Evolutionary conservation across 2,888 invertebrate species (phyloP).

Genomic region (Cistogaster globosa): DNA sequence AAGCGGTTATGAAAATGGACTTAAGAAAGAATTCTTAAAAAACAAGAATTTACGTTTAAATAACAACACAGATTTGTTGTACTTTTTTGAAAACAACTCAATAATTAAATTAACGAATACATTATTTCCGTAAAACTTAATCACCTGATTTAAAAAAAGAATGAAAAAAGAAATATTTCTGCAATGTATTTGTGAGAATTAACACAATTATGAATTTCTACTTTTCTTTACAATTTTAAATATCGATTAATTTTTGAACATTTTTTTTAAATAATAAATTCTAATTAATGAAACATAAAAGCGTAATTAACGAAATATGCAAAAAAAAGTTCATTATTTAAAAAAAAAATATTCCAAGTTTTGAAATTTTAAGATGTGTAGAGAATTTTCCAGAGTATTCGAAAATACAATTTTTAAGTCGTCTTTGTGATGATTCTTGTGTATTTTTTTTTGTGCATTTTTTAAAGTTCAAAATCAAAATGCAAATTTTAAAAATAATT

Average conservation of each 20-base stretch:
- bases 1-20: not conserved
- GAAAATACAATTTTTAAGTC: no score
- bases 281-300: not conserved
- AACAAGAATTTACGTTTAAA: not conserved
- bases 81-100: not conserved
- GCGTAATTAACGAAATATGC: not conserved
- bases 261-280: not conserved
- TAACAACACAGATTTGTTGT: conserved; percentile 5
- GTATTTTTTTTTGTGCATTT: no score
- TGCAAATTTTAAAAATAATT: not conserved
- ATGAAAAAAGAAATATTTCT: conserved; percentile 2
- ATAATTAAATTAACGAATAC: conserved; percentile 52
- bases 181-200: not conserved
- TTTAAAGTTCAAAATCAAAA: no score
- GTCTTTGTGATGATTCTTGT: no score
- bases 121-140: conserved; percentile 18
- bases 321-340: conserved; percentile 1
- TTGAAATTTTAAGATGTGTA: no score
- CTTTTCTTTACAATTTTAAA: conserved; percentile 25
- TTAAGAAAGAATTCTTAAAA: not conserved
- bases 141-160: conserved; percentile 4
- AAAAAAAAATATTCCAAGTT: not conserved
- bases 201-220: conserved; percentile 45
- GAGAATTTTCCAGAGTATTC: no score
- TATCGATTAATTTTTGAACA: conserved; percentile 42